A percentile compares a stretch with the other conserved stretches of the same genome.
These are phyloP conservation scores for Mythimna impura DNA, from an alignment of 2,888 invertebrate species.

Conservation along the genomic window DNA sequence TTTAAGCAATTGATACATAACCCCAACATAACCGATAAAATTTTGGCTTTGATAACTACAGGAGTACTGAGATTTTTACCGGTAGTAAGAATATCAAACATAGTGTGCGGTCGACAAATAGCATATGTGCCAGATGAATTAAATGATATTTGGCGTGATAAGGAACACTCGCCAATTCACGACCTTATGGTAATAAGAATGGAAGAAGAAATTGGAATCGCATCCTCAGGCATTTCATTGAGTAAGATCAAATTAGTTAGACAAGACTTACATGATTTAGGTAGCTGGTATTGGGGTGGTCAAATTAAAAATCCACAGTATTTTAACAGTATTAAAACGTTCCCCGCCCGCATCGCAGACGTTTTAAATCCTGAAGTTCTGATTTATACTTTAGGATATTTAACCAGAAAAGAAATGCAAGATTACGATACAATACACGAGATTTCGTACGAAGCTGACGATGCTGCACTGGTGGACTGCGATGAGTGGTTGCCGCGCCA, in stretches of 20 bases:
- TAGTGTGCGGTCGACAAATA: constrained; percentile 14
- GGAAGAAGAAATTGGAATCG: constrained; percentile 5
- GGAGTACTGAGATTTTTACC: fast-evolving
- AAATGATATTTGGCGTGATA: neutral
- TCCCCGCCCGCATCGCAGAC: fast-evolving
- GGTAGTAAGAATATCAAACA: neutral
- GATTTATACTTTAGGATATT: neutral
- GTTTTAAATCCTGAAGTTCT: neutral
- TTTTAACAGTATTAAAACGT: neutral
- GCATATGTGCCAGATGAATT: neutral
- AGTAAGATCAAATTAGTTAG: no score
- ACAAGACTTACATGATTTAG: fast-evolving
- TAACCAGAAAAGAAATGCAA: no score
- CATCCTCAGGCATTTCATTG: fast-evolving
- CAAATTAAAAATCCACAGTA: no score
- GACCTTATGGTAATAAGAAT: constrained; percentile 25
- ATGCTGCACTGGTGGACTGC: no score
- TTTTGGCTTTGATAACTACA: neutral
- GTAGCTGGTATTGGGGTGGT: neutral
- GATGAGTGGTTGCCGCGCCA: no score
- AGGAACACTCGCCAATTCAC: constrained; percentile 7
- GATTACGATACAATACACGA: no score
- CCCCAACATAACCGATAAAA: neutral
- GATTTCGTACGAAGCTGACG: no score
- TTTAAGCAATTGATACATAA: no score